phyloP scores from a whole-genome alignment of 1,140 invertebrate species.

The Muscidifurax raptorellus region DNA sequence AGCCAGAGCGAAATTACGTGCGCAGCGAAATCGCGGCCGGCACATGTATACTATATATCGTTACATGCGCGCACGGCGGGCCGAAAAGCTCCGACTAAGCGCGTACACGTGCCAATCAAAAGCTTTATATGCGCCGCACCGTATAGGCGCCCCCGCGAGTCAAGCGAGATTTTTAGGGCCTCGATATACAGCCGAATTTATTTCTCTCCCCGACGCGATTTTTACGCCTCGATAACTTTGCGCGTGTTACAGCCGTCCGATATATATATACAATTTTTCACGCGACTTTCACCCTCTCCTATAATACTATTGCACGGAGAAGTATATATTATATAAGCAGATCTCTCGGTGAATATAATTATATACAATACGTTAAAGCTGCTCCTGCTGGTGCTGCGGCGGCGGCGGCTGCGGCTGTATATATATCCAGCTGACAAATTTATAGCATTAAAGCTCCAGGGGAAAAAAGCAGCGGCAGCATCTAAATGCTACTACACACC shows the following conservation, averaged over 20 bases:
- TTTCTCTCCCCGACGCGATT: slow-evolving; percentile 13
- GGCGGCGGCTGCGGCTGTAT: too few species aligned
- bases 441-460: not conserved
- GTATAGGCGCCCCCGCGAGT: not conserved
- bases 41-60: not conserved
- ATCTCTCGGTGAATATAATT: not conserved
- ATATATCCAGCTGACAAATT: not conserved
- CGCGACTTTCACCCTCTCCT: not conserved
- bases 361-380: not conserved
- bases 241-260: too few species aligned
- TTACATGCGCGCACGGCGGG: too few species aligned
- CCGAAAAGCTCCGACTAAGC: slow-evolving; percentile 1
- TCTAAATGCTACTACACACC: not conserved
- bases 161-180: slow-evolving; percentile 6
- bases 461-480: not conserved
- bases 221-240: slow-evolving; percentile 32
- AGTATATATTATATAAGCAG: too few species aligned
- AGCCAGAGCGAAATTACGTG: not conserved
- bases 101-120: slow-evolving; percentile 43
- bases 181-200: slow-evolving; percentile 21
- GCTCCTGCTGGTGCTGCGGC: too few species aligned
- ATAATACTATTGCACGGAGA: not conserved
- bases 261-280: not conserved
- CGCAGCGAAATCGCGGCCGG: not conserved
- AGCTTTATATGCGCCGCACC: slow-evolving; percentile 21